Percentiles rank a stretch among this genome's conserved stretches.
phyloP scores from a whole-genome alignment of 1,140 invertebrate species.

The Lepidurus couesii region DNA sequence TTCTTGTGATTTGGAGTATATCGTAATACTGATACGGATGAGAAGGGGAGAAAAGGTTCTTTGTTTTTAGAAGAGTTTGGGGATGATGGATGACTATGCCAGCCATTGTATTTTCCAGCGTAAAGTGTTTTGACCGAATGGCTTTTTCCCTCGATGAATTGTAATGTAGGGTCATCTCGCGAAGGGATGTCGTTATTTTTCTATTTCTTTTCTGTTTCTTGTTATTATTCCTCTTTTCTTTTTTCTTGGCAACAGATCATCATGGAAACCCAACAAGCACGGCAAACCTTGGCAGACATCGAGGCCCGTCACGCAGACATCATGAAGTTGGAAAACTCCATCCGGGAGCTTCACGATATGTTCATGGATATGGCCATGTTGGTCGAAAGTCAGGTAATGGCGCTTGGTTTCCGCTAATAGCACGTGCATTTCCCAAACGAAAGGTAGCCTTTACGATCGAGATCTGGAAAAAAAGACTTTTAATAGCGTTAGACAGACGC shows the following conservation, averaged over 20 bases:
- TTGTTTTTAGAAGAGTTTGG: too few relatives aligned
- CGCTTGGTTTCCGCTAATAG: conserved; percentile 2
- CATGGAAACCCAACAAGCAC: conserved; percentile 71
- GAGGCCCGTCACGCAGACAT: conserved; percentile 76
- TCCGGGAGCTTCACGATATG: conserved; percentile 73
- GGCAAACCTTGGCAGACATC: conserved; percentile 70
- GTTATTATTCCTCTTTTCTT: background rate
- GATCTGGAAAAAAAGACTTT: too few relatives aligned
- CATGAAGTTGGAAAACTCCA: conserved; percentile 71
- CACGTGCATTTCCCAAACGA: background rate
- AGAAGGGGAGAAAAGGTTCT: too few relatives aligned
- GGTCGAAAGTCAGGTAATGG: conserved; percentile 59
- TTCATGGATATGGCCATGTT: conserved; percentile 72
- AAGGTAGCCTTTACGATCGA: too few relatives aligned
- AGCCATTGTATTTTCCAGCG: background rate
- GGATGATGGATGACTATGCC: background rate
- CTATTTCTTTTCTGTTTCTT: conserved; percentile 18
- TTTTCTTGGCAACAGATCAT: conserved; percentile 52
- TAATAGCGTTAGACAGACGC: too few relatives aligned
- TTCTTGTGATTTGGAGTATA: too few relatives aligned
- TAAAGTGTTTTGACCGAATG: background rate
- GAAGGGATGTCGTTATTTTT: conserved; percentile 17
- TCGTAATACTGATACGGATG: too few relatives aligned
- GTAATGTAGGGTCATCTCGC: background rate
- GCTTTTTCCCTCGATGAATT: conserved; percentile 1